Evolutionary conservation across 2,113 vertebrate genomes (phyloP).

Genomic region (Chionomys nivalis): DNA sequence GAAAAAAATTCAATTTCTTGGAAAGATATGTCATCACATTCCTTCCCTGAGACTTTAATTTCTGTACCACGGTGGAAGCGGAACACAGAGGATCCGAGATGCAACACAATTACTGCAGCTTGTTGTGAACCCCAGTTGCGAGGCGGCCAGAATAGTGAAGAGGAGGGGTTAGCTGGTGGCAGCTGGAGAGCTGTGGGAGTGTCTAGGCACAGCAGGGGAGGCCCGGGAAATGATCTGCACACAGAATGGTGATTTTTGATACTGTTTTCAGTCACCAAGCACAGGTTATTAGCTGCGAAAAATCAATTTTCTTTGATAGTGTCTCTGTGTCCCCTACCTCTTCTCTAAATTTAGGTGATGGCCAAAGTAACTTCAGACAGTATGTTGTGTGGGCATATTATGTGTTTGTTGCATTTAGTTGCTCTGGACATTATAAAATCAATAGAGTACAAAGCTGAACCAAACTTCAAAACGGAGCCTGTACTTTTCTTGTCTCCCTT

Average conservation of each 20-base stretch:
- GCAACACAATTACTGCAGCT: slow-evolving; percentile 65
- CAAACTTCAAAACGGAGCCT: slow-evolving; percentile 73
- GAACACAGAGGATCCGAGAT: slow-evolving; percentile 60
- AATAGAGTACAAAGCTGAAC: slow-evolving; percentile 67
- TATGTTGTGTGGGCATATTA: slow-evolving; percentile 49
- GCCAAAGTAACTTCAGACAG: slow-evolving; percentile 68
- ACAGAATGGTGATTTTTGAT: slow-evolving; percentile 72
- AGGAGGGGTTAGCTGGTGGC: slow-evolving; percentile 40
- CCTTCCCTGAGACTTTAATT: slow-evolving; percentile 75
- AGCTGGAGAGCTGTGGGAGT: slow-evolving; percentile 67
- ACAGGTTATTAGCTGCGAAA: slow-evolving; percentile 79
- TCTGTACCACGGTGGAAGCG: slow-evolving; percentile 63
- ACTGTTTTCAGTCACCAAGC: slow-evolving; percentile 69
- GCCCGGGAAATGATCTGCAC: slow-evolving; percentile 69
- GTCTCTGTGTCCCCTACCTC: slow-evolving; percentile 70
- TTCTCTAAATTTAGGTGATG: slow-evolving; percentile 76
- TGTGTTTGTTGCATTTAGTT: slow-evolving; percentile 69
- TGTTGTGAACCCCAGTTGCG: slow-evolving; percentile 60
- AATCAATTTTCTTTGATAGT: slow-evolving; percentile 80
- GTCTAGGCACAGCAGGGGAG: slow-evolving; percentile 63
- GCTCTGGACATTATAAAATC: slow-evolving; percentile 77
- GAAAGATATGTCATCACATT: slow-evolving; percentile 70
- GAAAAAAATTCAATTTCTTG: slow-evolving; percentile 78
- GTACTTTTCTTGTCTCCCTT: slow-evolving; percentile 66
- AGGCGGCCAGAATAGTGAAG: slow-evolving; percentile 54